phyloP scores from a whole-genome alignment of 92 coral and sea anemone species.

The Porites evermanni region DNA sequence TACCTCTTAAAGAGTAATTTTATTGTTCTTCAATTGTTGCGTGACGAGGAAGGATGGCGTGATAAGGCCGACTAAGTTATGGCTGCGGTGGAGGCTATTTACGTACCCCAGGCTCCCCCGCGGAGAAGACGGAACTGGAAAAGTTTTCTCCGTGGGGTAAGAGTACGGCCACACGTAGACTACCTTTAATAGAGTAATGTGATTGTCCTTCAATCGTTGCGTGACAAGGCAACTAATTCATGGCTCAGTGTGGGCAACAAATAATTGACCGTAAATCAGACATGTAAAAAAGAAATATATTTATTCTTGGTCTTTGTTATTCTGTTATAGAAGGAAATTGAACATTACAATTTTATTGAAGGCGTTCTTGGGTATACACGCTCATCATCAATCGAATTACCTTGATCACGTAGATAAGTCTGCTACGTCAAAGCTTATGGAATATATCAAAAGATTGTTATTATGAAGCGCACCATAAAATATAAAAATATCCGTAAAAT shows the following conservation, averaged over 20 bases:
- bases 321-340: not conserved
- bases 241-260: not conserved
- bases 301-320: not conserved
- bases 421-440: too few species aligned
- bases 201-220: not conserved
- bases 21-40: not conserved
- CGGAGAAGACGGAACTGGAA: too few species aligned
- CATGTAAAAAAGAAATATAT: not conserved
- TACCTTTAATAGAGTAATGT: not conserved
- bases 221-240: not conserved
- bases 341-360: too few species aligned
- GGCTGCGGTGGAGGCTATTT: not conserved
- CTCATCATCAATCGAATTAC: too few species aligned
- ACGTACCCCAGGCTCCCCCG: too few species aligned
- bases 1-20: too few species aligned
- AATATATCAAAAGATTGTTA: too few species aligned
- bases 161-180: not conserved
- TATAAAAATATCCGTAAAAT: too few species aligned
- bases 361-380: too few species aligned
- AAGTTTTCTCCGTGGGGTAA: too few species aligned
- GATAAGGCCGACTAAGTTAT: not conserved
- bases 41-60: not conserved
- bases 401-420: too few species aligned
- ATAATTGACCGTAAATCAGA: not conserved
- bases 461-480: too few species aligned